Base-by-base conservation (phyloP, 2,797 vertebrate species). In the Malacoraja senta region DNA sequence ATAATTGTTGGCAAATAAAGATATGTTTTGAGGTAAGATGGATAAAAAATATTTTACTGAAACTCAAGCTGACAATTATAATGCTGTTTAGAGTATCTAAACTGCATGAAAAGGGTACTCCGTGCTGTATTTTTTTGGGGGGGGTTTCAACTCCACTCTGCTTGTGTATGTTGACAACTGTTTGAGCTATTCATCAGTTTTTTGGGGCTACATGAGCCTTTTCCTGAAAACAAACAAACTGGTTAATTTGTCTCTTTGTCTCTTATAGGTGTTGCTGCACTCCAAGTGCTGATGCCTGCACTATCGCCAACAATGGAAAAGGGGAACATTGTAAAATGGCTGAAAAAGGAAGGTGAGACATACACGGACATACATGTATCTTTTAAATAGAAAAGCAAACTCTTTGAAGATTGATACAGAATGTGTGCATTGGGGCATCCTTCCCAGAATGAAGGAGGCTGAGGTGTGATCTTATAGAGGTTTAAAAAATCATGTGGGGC, bases 251-350 rank as follows among this genome's bases (percentile, higher is more conserved):
- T 53, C 13, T 74, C 26, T 74, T 92, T 53, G 38, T 92, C 38
- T 92, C 90, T 38, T 96, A 61, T 95, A 99, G 99, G 96, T 94
- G 96, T 95, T 24, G 96, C 97, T 93, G 95, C 97, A 94, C 94
- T 99, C 95, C 97, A 98, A 95, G 96, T 99, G 93, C 94, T 98
- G 94, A 99, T 99, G 99, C 99, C 99, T 0, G 98, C 98, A 0
- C 96, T 99, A 32, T 99, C 99, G 71, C 99, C 99, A 93, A 99
- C 98, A n/a, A 99, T 99, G 99, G 98, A 99, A 95, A 97, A 98
- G 95, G 99, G 99, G 94, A 99, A 97, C 94, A 96, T 99, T 61
- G 97, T 99, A 94, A 99, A 98, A 96, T 99, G 99, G 99, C 96
- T 99, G 93, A 99, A 99, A 95, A 99, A 97, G 84, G 98, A 99